These are phyloP conservation scores for Euura lappo DNA, from an alignment of 1,140 invertebrate species.

Conservation along the genomic window DNA sequence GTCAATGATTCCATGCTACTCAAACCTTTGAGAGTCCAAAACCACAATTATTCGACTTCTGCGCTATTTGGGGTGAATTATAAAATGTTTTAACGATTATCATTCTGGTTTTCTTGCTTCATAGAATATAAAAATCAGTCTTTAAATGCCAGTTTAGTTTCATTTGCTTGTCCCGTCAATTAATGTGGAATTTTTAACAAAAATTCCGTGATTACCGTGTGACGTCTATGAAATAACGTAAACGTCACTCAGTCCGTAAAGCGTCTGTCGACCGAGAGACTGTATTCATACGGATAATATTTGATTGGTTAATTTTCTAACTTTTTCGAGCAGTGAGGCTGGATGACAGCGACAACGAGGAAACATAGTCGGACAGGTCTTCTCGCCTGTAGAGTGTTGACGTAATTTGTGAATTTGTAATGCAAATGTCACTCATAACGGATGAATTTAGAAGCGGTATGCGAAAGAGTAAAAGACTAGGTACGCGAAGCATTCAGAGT, in stretches of 20 bases:
- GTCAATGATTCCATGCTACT: no score
- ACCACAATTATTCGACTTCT: no score
- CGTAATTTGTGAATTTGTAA: neutral
- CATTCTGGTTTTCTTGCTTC: no score
- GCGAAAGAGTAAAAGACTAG: neutral
- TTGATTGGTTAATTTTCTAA: conserved; percentile 7
- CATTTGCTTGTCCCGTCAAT: no score
- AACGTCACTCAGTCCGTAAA: neutral
- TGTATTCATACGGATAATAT: neutral
- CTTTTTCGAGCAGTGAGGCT: neutral
- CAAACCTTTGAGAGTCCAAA: no score
- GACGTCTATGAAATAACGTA: neutral
- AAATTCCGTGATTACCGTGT: neutral
- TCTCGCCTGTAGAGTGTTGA: neutral
- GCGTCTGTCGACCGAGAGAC: neutral
- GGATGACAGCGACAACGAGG: neutral
- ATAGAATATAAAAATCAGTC: no score
- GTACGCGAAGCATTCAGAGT: no score
- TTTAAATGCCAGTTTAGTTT: no score
- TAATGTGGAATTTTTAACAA: neutral
- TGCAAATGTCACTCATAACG: conserved; percentile 6
- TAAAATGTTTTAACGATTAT: no score
- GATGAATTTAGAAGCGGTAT: neutral
- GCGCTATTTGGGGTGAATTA: no score
- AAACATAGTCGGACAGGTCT: neutral